Conservation (phyloP, 2,888 invertebrate genomes). For the Troides oblongomaculatus region DNA sequence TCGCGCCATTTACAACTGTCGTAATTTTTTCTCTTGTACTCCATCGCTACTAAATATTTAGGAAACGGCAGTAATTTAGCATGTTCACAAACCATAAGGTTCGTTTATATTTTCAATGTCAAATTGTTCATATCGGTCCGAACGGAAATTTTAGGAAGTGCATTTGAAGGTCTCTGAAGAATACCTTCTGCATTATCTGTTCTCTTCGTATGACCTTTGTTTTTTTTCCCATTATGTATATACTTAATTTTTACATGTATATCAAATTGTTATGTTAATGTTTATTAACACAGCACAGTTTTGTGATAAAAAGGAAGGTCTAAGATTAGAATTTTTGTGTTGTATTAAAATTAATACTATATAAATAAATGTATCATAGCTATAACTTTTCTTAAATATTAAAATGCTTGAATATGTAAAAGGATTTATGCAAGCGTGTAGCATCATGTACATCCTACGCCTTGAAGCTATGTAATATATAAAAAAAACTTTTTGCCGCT, state of each 20-base stretch:
- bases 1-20: conserved; percentile 5
- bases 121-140: conserved; percentile 43
- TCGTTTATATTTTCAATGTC: conserved; percentile 35
- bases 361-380: not conserved
- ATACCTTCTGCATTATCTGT: not conserved
- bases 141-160: conserved; percentile 46
- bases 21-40: not conserved
- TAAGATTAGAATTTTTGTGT: conserved; percentile 13
- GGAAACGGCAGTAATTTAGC: not conserved
- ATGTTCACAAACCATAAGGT: conserved; percentile 11
- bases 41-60: not conserved
- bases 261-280: conserved; percentile 9
- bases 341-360: not conserved
- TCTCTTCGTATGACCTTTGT: not conserved
- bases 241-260: not conserved
- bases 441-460: not conserved
- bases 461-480: too few species aligned
- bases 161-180: conserved; percentile 44
- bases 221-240: not conserved
- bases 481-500: too few species aligned
- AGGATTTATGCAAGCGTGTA: not conserved
- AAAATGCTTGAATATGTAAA: not conserved
- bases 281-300: too few species aligned
- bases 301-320: conserved; percentile 12
- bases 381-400: not conserved